A percentile compares a stretch with the other conserved stretches of the same genome.
phyloP scores from a whole-genome alignment of 2,797 vertebrate genomes.

The Neosalanx taihuensis region DNA sequence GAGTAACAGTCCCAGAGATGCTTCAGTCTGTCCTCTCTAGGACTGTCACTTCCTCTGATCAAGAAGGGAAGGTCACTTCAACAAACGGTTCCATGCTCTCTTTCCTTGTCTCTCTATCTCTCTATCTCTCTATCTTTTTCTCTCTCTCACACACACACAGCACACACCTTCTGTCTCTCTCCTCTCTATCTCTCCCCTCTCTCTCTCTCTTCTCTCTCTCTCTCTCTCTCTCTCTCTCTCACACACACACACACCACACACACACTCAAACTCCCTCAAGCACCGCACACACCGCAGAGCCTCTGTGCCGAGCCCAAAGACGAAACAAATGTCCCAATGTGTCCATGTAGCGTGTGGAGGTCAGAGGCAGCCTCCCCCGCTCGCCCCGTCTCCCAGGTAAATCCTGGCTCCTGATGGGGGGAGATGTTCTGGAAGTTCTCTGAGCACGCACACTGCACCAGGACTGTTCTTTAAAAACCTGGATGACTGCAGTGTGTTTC shows the following conservation, averaged over 20 bases:
- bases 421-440: slow-evolving; percentile 35
- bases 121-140: neutral
- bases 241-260: slow-evolving; percentile 25
- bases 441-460: slow-evolving; percentile 57
- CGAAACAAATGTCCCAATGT: neutral
- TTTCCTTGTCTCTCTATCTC: neutral
- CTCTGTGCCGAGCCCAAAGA: neutral
- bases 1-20: neutral
- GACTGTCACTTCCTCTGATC: neutral
- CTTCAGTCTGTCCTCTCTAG: neutral
- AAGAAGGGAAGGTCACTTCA: neutral
- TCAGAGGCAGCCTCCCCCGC: neutral
- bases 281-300: neutral
- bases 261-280: slow-evolving; percentile 1
- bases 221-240: slow-evolving; percentile 3
- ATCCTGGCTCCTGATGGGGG: neutral
- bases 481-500: slow-evolving; percentile 46
- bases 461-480: slow-evolving; percentile 18
- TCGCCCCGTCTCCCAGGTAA: neutral
- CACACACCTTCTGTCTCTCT: neutral
- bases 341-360: neutral
- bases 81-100: too few relatives aligned
- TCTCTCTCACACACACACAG: slow-evolving; percentile 2
- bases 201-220: slow-evolving; percentile 11
- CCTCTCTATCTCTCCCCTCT: neutral